Conservation (phyloP, 2,888 invertebrate species). For the Uropetala carovei region DNA sequence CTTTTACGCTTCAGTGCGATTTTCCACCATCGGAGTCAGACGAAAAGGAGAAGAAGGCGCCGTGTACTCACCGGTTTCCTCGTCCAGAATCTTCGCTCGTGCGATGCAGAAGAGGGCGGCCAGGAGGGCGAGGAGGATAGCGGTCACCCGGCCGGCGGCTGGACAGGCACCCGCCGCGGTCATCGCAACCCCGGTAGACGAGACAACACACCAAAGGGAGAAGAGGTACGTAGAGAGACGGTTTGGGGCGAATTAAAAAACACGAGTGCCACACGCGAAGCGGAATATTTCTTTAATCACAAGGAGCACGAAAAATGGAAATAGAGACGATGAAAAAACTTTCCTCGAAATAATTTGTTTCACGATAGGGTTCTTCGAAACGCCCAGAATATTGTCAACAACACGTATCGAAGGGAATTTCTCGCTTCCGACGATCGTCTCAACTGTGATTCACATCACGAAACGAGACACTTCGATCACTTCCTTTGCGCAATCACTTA, state of each 20-base stretch:
- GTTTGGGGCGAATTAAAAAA: neutral
- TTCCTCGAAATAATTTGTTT: too few relatives aligned
- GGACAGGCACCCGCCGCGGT: neutral
- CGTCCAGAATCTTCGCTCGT: conserved; percentile 43
- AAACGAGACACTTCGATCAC: too few relatives aligned
- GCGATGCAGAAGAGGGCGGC: neutral
- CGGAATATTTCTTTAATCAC: neutral
- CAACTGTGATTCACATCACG: too few relatives aligned
- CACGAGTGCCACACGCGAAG: neutral
- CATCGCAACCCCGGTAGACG: neutral
- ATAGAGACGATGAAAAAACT: too few relatives aligned
- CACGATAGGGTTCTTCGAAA: too few relatives aligned
- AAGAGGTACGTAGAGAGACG: neutral
- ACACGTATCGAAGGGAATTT: too few relatives aligned
- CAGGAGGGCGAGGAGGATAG: neutral
- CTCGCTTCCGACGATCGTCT: too few relatives aligned
- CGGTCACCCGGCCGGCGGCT: neutral
- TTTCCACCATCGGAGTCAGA: neutral
- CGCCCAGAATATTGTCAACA: too few relatives aligned
- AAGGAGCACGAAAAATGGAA: neutral
- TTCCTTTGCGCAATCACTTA: too few relatives aligned
- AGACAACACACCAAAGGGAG: neutral
- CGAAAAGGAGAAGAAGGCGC: neutral
- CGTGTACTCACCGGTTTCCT: conserved; percentile 52
- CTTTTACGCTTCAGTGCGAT: too few relatives aligned